Percentiles rank a stretch among this genome's conserved stretches.
Conservation (phyloP, 2,797 vertebrate genomes). For the Micropoecilia bifurca region DNA sequence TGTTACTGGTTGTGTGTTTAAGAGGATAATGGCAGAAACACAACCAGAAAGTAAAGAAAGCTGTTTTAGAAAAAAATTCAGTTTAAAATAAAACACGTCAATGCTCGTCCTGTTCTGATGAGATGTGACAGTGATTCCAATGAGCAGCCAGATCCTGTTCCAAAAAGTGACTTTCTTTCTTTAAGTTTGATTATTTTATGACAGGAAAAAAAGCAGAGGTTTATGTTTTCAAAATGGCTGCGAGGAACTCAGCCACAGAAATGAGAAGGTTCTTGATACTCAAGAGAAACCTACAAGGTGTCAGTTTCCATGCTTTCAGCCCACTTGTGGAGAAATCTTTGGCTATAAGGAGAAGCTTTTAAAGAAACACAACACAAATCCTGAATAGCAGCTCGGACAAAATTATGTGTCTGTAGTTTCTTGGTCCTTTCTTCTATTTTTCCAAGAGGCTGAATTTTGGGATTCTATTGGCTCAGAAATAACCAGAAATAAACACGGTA, state of each 20-base stretch:
- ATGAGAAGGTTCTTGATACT: conserved; percentile 16
- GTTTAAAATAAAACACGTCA: background rate
- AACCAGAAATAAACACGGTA: too few species aligned
- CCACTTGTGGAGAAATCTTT: conserved; percentile 37
- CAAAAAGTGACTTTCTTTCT: conserved; percentile 23
- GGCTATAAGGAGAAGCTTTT: conserved; percentile 30
- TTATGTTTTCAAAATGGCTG: conserved; percentile 60
- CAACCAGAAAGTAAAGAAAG: background rate
- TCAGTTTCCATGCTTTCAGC: conserved; percentile 39
- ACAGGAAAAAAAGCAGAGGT: conserved; percentile 30
- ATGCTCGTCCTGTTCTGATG: conserved; percentile 26
- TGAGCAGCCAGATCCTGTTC: background rate
- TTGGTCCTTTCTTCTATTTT: background rate
- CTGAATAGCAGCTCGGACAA: background rate
- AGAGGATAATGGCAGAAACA: background rate
- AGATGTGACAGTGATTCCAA: conserved; percentile 54
- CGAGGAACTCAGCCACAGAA: conserved; percentile 40
- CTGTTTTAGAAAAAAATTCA: background rate
- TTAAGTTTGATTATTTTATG: conserved; percentile 51
- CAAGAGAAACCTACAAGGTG: conserved; percentile 13
- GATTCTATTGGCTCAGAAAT: too few species aligned
- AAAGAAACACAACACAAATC: background rate
- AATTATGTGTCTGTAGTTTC: background rate
- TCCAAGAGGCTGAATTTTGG: background rate
- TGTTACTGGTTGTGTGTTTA: background rate